Evolutionary conservation across 2,113 vertebrate genomes (phyloP).

Genomic region (Oreochromis niloticus): DNA sequence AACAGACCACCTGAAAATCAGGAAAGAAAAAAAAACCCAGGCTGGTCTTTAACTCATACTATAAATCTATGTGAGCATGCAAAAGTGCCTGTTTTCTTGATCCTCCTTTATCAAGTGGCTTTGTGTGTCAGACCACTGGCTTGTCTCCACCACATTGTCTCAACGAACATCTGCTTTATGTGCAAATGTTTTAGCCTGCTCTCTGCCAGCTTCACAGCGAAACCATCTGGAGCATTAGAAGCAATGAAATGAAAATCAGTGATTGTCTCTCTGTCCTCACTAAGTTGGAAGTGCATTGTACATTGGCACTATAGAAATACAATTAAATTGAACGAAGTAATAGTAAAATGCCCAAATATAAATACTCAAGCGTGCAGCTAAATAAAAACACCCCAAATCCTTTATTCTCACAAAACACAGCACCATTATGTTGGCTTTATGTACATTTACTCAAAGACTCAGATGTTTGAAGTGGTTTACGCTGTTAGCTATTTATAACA

Average conservation of each 20-base stretch:
- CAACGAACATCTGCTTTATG: slow-evolving; percentile 28
- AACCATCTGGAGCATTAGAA: slow-evolving; percentile 13
- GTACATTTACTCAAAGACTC: not conserved
- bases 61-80: not conserved
- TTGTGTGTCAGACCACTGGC: slow-evolving; percentile 8
- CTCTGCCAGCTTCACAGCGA: slow-evolving; percentile 16
- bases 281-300: not conserved
- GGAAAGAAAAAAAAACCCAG: not conserved
- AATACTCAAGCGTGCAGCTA: not conserved
- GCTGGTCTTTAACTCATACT: not conserved
- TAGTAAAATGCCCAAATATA: not conserved
- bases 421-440: slow-evolving; percentile 10
- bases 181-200: slow-evolving; percentile 5
- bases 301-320: not conserved
- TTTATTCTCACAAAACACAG: not conserved
- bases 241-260: slow-evolving; percentile 14
- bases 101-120: not conserved
- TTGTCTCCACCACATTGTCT: not conserved
- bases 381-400: not conserved
- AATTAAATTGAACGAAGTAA: not conserved
- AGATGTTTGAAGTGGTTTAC: not conserved
- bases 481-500: not conserved
- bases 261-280: slow-evolving; percentile 9
- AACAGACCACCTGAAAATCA: not conserved
- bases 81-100: not conserved